Percentiles rank a stretch among this genome's conserved stretches.
Conservation (phyloP, 2,888 invertebrate species). For the Drosophila suboccidentalis region DNA sequence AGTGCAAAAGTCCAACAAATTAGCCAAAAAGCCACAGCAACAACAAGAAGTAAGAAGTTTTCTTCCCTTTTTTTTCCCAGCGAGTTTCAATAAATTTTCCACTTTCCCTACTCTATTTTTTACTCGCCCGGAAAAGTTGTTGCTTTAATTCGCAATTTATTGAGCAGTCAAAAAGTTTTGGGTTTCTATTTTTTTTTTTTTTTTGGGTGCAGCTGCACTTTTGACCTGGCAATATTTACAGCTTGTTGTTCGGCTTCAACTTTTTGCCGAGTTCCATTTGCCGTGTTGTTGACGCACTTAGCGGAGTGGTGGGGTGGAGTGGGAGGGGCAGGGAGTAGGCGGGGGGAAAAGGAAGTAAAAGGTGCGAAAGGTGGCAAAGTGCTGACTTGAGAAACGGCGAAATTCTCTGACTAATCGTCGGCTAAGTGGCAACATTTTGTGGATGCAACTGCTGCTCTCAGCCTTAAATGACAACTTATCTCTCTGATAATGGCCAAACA, state of each 20-base stretch:
- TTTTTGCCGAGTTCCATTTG: constrained; percentile 31
- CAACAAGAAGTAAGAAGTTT: constrained; percentile 11
- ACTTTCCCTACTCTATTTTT: neutral
- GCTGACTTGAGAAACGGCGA: constrained; percentile 56
- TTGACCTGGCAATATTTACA: constrained; percentile 74
- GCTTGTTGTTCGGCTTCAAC: constrained; percentile 68
- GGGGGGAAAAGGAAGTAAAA: neutral
- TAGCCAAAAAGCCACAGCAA: constrained; percentile 38
- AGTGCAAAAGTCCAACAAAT: constrained; percentile 35
- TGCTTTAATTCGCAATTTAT: constrained; percentile 68
- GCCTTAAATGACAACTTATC: constrained; percentile 4
- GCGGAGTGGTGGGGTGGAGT: neutral
- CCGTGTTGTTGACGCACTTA: constrained; percentile 53
- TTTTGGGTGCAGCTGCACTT: constrained; percentile 61
- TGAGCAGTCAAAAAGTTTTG: constrained; percentile 63
- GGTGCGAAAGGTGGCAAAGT: neutral
- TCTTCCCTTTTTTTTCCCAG: constrained; percentile 4
- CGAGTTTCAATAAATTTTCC: constrained; percentile 49
- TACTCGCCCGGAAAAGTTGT: constrained; percentile 49
- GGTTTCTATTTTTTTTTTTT: constrained; percentile 1
- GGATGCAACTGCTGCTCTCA: neutral
- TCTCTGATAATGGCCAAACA: neutral
- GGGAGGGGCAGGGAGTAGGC: neutral
- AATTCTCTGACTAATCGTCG: constrained; percentile 59
- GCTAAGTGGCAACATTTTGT: constrained; percentile 59